These are phyloP conservation scores for Pristionchus mayeri DNA, from an alignment of 2,888 invertebrate genomes.

Conservation along the genomic window DNA sequence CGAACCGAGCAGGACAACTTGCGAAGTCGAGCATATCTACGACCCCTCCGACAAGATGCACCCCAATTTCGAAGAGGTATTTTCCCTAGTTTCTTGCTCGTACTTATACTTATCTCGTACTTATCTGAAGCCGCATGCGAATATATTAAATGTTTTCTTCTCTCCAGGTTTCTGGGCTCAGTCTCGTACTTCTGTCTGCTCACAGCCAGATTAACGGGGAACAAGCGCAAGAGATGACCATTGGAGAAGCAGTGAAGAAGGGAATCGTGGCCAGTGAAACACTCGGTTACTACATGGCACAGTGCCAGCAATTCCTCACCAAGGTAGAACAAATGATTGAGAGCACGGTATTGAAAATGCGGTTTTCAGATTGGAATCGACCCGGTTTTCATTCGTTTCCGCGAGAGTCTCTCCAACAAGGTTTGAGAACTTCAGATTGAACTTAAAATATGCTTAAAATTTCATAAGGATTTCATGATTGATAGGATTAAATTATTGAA, in stretches of 20 bases:
- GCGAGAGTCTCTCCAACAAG: slow-evolving; percentile 98
- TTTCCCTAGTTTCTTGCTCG: not conserved
- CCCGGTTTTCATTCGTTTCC: slow-evolving; percentile 88
- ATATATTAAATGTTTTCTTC: not conserved
- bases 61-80: slow-evolving; percentile 88
- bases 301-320: slow-evolving; percentile 90
- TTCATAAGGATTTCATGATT: no score
- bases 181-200: slow-evolving; percentile 91
- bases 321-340: slow-evolving; percentile 77
- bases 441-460: no score
- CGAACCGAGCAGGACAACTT: slow-evolving; percentile 85
- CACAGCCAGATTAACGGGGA: slow-evolving; percentile 98
- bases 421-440: no score
- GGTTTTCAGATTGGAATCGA: slow-evolving; percentile 86
- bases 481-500: not conserved
- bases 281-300: slow-evolving; percentile 95
- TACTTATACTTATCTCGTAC: not conserved
- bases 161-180: slow-evolving; percentile 81
- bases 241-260: slow-evolving; percentile 90
- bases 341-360: not conserved
- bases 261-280: slow-evolving; percentile 94
- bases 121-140: no score
- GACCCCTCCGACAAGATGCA: slow-evolving; percentile 90
- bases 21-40: slow-evolving; percentile 98
- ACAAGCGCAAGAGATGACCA: slow-evolving; percentile 84